Evolutionary conservation across 2,888 invertebrate genomes (phyloP), one percentile per base, ranked within the genome.

Genomic region (Iphiclides podalirius): DNA sequence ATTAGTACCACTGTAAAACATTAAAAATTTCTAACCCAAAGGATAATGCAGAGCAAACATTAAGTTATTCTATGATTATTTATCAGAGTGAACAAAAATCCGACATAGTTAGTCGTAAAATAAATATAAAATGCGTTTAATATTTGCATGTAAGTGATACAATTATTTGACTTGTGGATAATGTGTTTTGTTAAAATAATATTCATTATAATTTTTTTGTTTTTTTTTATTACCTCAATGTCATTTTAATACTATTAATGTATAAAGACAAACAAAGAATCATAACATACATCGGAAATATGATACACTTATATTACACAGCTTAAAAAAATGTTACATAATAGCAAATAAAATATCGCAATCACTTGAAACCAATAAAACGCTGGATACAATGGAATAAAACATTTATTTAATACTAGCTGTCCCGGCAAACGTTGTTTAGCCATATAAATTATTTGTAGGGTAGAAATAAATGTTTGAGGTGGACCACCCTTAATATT

Each of bases 341-440:
- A n/a, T n/a, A n/a, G n/a, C n/a, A n/a, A n/a, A n/a, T n/a, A n/a
- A 43, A 20, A 35, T 20, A 43, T 44, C 20, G 12, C 20, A 14
- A 38, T 34, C 8, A 31, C 17, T 43, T 44, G 14, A 40, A 39
- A 14, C 17, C 36, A 45, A 36, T 45, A 50, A 50, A 50, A 50
- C 40, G 20, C 39, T 40, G 20, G 15, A 40, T 48, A 20, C 20
- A 36, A 1, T 50, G 44, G 36, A 45, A 50, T 40, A 36, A 39
- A 44, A 49, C 35, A 44, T 43, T 43, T 38, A 38, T 45, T 62
- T 59, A 58, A 58, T n/a, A n/a, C n/a, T n/a, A n/a, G n/a, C n/a
- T n/a, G n/a, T n/a, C n/a, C n/a, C n/a, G n/a, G n/a, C n/a, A n/a
- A n/a, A n/a, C n/a, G n/a, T n/a, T n/a, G n/a, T n/a, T n/a, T n/a